Percentiles rank a stretch among this genome's conserved stretches.
Conservation (phyloP, 2,797 vertebrate species). For the Danio aesculapii region DNA sequence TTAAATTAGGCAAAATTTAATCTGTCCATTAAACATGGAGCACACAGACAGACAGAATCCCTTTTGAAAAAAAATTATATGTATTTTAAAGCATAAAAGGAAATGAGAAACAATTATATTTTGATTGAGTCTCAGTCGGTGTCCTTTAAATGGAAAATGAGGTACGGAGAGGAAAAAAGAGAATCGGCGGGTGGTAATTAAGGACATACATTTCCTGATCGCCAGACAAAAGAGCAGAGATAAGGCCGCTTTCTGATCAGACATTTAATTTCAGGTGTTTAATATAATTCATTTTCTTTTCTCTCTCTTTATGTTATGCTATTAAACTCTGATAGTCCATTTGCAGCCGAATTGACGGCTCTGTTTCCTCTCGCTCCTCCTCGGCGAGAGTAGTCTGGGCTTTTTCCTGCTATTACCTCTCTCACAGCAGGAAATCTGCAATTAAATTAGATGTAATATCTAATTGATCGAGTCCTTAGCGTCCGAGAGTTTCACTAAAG, state of each 20-base stretch:
- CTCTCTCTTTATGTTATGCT: constrained; percentile 62
- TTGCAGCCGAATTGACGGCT: constrained; percentile 61
- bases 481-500: constrained; percentile 51
- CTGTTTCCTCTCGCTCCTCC: constrained; percentile 26
- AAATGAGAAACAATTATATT: constrained; percentile 51
- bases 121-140: constrained; percentile 41
- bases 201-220: constrained; percentile 64
- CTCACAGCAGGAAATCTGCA: constrained; percentile 61
- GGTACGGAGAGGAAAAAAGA: constrained; percentile 30
- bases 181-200: constrained; percentile 52
- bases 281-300: constrained; percentile 53
- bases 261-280: constrained; percentile 69
- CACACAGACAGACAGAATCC: constrained; percentile 22
- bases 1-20: constrained; percentile 17
- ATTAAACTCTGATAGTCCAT: constrained; percentile 72
- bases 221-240: constrained; percentile 65
- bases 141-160: constrained; percentile 46
- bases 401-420: constrained; percentile 57
- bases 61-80: constrained; percentile 9
- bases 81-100: constrained; percentile 33
- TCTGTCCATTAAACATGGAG: background rate
- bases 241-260: constrained; percentile 70
- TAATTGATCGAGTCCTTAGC: constrained; percentile 64
- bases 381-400: constrained; percentile 53
- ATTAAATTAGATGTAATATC: constrained; percentile 69